phyloP scores from a whole-genome alignment of 1,140 invertebrate genomes.

The Leptoteleia sp. region DNA sequence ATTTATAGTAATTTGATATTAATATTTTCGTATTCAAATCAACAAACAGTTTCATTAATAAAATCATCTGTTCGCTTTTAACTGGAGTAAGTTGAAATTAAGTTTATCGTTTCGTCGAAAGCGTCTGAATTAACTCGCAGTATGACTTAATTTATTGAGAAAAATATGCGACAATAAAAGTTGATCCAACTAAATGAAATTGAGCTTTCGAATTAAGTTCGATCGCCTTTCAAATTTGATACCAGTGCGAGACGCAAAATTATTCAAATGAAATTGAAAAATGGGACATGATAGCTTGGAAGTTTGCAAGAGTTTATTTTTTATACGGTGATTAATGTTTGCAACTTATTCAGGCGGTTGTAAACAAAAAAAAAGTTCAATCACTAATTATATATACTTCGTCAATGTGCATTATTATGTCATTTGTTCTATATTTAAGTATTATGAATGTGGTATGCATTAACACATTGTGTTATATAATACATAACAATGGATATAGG shows the following conservation, averaged over 20 bases:
- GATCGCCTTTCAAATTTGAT: too few species aligned
- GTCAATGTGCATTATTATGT: slow-evolving; percentile 16
- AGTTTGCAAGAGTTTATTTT: slow-evolving; percentile 22
- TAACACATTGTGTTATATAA: slow-evolving; percentile 42
- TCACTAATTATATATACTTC: slow-evolving; percentile 11
- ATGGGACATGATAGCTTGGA: neutral
- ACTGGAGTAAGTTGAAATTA: slow-evolving; percentile 10
- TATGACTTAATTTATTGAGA: slow-evolving; percentile 3
- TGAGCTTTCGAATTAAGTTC: too few species aligned
- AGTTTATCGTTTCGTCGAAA: slow-evolving; percentile 12
- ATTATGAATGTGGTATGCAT: slow-evolving; percentile 41
- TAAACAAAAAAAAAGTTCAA: slow-evolving; percentile 22
- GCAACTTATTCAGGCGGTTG: neutral
- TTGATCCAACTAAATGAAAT: too few species aligned
- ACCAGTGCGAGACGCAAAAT: too few species aligned
- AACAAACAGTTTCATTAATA: slow-evolving; percentile 2
- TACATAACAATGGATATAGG: slow-evolving; percentile 35
- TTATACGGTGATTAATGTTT: too few species aligned
- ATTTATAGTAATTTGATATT: too few species aligned
- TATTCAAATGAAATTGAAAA: too few species aligned
- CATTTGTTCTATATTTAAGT: slow-evolving; percentile 32
- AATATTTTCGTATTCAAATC: neutral
- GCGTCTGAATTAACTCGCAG: neutral
- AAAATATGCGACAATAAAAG: neutral
- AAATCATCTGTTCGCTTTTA: neutral